Conservation (phyloP, 1,140 invertebrate genomes). For the Diuraphis noxia region DNA sequence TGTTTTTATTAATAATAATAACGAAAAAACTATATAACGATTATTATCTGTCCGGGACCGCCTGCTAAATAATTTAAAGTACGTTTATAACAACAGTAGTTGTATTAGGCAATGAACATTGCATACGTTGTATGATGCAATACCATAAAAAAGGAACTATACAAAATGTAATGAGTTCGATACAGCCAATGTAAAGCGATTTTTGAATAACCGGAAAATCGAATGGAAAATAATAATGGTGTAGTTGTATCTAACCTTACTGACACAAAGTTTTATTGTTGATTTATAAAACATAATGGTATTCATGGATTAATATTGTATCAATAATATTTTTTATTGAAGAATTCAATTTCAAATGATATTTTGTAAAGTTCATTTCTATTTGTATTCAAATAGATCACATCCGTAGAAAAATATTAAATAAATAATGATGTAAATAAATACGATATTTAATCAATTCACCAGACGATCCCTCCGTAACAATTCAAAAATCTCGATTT, state of each 20-base stretch:
- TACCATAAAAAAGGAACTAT: background rate
- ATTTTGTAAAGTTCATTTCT: background rate
- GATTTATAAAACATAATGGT: background rate
- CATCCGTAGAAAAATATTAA: background rate
- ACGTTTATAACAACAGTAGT: background rate
- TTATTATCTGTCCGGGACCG: background rate
- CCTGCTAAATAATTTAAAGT: conserved; percentile 5
- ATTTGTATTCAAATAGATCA: conserved; percentile 7
- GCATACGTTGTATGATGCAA: background rate
- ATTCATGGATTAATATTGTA: background rate
- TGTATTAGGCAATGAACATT: background rate
- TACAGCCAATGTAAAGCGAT: background rate
- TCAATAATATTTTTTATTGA: background rate
- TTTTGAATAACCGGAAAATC: background rate
- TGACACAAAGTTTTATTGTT: background rate
- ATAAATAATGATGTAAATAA: conserved; percentile 10
- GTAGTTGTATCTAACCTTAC: background rate
- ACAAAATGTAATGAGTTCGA: background rate
- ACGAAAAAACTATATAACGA: background rate
- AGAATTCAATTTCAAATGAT: background rate
- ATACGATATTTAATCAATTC: background rate
- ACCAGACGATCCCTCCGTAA: background rate
- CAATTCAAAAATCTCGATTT: background rate
- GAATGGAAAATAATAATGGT: background rate
- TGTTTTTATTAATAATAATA: background rate